Evolutionary conservation across 2,888 invertebrate species (phyloP).

Genomic region (Cerastis leucographa): DNA sequence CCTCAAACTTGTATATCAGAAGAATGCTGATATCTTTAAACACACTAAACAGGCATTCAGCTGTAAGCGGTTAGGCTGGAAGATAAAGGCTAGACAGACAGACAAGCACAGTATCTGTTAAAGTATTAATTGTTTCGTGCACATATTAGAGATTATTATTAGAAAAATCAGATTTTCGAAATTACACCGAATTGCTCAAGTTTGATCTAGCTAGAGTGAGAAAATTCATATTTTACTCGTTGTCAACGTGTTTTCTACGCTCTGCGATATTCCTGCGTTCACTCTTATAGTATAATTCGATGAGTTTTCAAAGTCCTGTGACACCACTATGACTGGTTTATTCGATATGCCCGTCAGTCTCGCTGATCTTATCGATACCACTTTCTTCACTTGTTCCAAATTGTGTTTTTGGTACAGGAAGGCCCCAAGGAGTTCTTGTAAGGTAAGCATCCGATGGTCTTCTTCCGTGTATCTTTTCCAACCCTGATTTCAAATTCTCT

Average conservation of each 20-base stretch:
- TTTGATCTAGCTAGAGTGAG: too few relatives aligned
- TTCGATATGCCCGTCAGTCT: background rate
- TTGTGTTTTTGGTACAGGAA: background rate
- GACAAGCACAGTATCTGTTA: too few relatives aligned
- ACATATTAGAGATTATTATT: too few relatives aligned
- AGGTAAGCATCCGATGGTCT: background rate
- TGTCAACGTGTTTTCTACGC: constrained; percentile 78
- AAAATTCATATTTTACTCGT: too few relatives aligned
- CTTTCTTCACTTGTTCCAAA: background rate
- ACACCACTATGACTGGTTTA: background rate
- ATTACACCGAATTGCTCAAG: too few relatives aligned
- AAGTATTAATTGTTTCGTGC: too few relatives aligned
- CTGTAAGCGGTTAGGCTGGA: too few relatives aligned
- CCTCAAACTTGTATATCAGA: too few relatives aligned
- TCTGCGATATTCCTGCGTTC: constrained; percentile 75
- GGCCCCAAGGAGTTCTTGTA: background rate
- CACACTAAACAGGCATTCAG: too few relatives aligned
- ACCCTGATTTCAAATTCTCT: background rate
- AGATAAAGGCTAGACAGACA: too few relatives aligned
- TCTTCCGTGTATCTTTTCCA: background rate
- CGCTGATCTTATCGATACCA: background rate
- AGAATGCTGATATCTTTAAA: too few relatives aligned
- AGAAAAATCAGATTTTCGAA: too few relatives aligned
- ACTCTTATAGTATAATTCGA: background rate
- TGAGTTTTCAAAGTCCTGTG: background rate